These are phyloP conservation scores for Lissocephala sabroskyi DNA, from an alignment of 2,888 invertebrate species.

Conservation along the genomic window DNA sequence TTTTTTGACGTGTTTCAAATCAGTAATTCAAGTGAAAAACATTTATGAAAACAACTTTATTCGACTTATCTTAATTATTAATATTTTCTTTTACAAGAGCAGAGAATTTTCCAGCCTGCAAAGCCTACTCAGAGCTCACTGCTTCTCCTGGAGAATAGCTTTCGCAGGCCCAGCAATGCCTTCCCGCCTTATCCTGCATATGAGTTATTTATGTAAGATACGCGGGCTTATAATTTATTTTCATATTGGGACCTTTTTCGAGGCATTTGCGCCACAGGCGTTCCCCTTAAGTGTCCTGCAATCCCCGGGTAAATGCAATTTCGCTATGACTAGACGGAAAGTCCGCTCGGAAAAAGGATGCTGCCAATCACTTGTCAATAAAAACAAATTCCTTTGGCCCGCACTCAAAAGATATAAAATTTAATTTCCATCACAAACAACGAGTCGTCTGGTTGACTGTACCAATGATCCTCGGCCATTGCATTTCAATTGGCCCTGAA, in stretches of 20 bases:
- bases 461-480: background rate
- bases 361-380: constrained; percentile 3
- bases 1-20: no score
- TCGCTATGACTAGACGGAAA: constrained; percentile 16
- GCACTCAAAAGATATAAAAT: background rate
- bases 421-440: no score
- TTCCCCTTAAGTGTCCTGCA: background rate
- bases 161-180: background rate
- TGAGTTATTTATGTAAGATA: constrained; percentile 41
- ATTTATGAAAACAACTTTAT: no score
- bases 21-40: no score
- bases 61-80: no score
- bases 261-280: constrained; percentile 12
- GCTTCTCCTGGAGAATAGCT: background rate
- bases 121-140: no score
- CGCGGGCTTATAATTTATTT: constrained; percentile 11
- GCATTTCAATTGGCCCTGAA: constrained; percentile 13
- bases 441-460: no score
- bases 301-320: constrained; percentile 14
- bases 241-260: constrained; percentile 23
- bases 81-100: no score
- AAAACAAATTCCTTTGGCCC: background rate
- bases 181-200: constrained; percentile 30
- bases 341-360: background rate
- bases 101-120: no score